These are phyloP conservation scores for Cliona cf. orientalis DNA, from an alignment of 37 sponge, comb jelly and placozoan species.

Conservation along the genomic window DNA sequence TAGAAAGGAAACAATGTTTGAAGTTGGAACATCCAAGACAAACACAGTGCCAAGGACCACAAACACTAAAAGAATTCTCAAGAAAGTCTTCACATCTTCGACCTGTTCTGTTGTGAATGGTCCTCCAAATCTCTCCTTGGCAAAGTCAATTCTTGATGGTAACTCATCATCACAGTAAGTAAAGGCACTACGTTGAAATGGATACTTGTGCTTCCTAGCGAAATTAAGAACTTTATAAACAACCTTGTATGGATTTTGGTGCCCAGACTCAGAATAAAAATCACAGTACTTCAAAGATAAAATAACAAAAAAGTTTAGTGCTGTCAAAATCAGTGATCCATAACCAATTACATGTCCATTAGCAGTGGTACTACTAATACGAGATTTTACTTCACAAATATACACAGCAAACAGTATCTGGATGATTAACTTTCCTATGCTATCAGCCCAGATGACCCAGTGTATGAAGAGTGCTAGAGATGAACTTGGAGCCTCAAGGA, in stretches of 20 bases:
- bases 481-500: background rate
- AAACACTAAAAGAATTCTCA: background rate
- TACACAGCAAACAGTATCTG: no score
- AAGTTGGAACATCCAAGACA: background rate
- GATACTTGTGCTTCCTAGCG: slow-evolving; percentile 2
- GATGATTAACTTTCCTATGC: no score
- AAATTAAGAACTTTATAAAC: background rate
- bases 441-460: background rate
- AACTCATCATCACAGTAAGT: background rate
- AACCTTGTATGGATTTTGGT: slow-evolving; percentile 1
- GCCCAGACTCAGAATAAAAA: background rate
- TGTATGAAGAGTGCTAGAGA: background rate
- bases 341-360: no score
- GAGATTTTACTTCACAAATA: no score
- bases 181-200: background rate
- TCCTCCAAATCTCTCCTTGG: slow-evolving; percentile 8
- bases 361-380: no score
- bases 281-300: background rate
- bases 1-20: background rate
- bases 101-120: background rate
- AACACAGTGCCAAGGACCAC: background rate
- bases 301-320: background rate
- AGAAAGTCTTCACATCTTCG: background rate
- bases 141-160: slow-evolving; percentile 7
- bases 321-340: background rate